Evolutionary conservation across 2,888 invertebrate species (phyloP).

Genomic region (Toxonevra muliebris): DNA sequence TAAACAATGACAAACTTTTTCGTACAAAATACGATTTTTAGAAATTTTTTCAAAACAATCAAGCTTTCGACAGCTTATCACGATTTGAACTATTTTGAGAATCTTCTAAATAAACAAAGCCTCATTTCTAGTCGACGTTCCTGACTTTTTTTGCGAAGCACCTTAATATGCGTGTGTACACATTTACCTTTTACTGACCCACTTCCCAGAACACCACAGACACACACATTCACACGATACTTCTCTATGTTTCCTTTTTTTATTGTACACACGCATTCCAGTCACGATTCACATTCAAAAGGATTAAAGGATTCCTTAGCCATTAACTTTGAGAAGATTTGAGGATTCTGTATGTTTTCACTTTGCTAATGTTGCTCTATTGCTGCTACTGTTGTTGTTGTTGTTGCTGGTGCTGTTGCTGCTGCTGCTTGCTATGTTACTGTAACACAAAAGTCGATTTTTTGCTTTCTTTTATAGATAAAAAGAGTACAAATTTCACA

Average conservation of each 20-base stretch:
- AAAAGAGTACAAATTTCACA: too few relatives aligned
- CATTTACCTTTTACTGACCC: neutral
- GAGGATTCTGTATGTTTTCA: conserved; percentile 10
- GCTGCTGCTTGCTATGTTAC: neutral
- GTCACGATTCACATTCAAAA: conserved; percentile 44
- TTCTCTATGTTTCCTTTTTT: neutral
- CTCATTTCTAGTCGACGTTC: too few relatives aligned
- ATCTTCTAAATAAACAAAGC: too few relatives aligned
- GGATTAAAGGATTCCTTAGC: conserved; percentile 41
- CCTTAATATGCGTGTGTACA: neutral
- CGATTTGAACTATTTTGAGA: too few relatives aligned
- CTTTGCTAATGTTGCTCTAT: neutral
- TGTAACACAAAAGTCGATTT: neutral
- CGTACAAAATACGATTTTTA: too few relatives aligned
- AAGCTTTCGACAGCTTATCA: too few relatives aligned
- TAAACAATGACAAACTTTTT: too few relatives aligned
- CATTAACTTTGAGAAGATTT: conserved; percentile 35
- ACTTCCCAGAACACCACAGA: neutral
- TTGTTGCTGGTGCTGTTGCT: neutral
- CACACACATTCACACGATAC: neutral
- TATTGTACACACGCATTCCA: conserved; percentile 27
- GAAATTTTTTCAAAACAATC: too few relatives aligned
- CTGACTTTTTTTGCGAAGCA: too few relatives aligned
- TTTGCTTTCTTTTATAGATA: too few relatives aligned
- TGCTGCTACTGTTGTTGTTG: too few relatives aligned